Evolutionary conservation across 1,140 invertebrate species (phyloP).

Genomic region (Zaprionus davidi): DNA sequence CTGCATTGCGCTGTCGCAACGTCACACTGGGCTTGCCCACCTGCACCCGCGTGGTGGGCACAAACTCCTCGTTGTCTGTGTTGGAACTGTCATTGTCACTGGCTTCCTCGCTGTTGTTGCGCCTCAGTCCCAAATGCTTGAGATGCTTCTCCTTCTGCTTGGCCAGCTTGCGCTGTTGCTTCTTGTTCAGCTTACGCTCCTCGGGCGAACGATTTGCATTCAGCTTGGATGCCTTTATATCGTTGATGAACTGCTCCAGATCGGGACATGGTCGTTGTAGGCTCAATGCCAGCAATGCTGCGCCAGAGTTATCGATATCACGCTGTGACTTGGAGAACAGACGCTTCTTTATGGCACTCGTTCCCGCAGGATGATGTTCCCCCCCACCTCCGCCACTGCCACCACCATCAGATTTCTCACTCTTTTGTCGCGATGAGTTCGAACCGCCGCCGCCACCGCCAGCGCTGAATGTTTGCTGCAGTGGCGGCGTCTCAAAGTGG

Average conservation of each 20-base stretch:
- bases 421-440: constrained; percentile 65
- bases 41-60: constrained; percentile 74
- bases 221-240: constrained; percentile 72
- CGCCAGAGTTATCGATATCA: constrained; percentile 65
- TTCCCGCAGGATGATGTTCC: constrained; percentile 54
- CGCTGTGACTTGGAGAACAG: constrained; percentile 70
- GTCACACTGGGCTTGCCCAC: constrained; percentile 80
- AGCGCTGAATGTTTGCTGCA: constrained; percentile 19
- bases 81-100: constrained; percentile 73
- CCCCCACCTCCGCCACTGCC: constrained; percentile 37
- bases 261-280: constrained; percentile 64
- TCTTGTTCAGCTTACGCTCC: constrained; percentile 81
- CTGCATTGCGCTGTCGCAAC: constrained; percentile 62
- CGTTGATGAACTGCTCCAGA: constrained; percentile 74
- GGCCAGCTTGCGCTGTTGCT: constrained; percentile 80
- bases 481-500: constrained; percentile 51
- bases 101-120: constrained; percentile 72
- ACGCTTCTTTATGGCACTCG: constrained; percentile 73
- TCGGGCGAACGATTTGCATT: constrained; percentile 77
- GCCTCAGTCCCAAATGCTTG: constrained; percentile 85
- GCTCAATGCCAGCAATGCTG: constrained; percentile 62
- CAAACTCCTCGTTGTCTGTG: constrained; percentile 82
- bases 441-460: constrained; percentile 26
- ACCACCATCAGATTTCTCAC: constrained; percentile 71
- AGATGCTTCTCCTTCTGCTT: constrained; percentile 86